Evolutionary conservation across 2,888 invertebrate genomes (phyloP).

Genomic region (Copidosoma aretas): DNA sequence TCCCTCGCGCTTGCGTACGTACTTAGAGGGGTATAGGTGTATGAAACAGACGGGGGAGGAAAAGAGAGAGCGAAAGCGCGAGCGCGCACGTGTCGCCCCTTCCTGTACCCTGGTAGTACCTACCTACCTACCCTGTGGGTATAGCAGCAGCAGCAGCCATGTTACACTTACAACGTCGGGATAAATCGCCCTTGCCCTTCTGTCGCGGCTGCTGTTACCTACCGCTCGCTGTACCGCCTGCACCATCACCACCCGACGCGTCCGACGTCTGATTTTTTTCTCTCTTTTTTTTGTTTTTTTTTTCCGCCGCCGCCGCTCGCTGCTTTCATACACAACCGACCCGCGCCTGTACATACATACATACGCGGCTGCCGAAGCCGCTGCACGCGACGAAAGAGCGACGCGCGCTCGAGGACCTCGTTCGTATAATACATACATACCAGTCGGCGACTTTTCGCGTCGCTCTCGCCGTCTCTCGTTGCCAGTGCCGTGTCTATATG

Average conservation of each 20-base stretch:
- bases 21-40: too few relatives aligned
- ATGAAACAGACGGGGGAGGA: too few relatives aligned
- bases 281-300: slow-evolving; percentile 8
- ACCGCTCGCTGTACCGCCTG: neutral
- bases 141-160: neutral
- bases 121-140: too few relatives aligned
- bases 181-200: slow-evolving; percentile 1
- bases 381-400: neutral
- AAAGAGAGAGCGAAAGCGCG: slow-evolving; percentile 1
- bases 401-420: neutral
- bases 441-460: too few relatives aligned
- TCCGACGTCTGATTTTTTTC: too few relatives aligned
- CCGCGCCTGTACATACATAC: neutral
- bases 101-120: too few relatives aligned
- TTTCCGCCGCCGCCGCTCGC: too few relatives aligned
- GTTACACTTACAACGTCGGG: neutral
- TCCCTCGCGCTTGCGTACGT: too few relatives aligned
- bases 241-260: neutral
- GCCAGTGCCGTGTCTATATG: too few relatives aligned
- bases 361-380: neutral
- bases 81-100: slow-evolving; percentile 16
- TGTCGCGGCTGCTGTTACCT: neutral
- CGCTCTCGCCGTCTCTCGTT: too few relatives aligned
- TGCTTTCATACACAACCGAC: too few relatives aligned
- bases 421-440: too few relatives aligned